Conservation (phyloP, 2,888 invertebrate species). For the Copidosoma aretas region DNA sequence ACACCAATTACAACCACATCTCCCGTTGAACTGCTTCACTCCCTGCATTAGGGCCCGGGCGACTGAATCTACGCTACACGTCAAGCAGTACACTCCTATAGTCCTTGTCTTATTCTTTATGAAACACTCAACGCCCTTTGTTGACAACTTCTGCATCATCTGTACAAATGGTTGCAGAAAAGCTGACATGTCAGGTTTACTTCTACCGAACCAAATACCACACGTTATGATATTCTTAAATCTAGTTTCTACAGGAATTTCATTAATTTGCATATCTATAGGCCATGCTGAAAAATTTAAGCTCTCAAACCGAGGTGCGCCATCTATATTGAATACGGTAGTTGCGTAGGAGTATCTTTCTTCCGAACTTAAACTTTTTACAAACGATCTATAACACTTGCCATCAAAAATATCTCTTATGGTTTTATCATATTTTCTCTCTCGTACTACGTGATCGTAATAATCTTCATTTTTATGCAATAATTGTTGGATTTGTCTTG, state of each 20-base stretch:
- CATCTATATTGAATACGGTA: not conserved
- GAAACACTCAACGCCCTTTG: not conserved
- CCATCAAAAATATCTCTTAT: not conserved
- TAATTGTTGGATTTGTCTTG: no score
- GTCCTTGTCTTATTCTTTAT: not conserved
- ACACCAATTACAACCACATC: not conserved
- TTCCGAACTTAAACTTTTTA: not conserved
- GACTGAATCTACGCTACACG: not conserved
- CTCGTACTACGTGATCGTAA: no score
- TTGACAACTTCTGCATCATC: not conserved
- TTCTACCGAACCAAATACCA: not conserved
- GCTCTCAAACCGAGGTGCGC: not conserved
- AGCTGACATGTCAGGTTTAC: not conserved
- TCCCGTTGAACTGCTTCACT: no score
- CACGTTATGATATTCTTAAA: not conserved
- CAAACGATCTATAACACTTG: not conserved
- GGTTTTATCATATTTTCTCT: no score
- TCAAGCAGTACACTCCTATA: not conserved
- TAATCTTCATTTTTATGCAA: no score
- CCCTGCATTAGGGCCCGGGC: not conserved
- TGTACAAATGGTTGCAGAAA: not conserved
- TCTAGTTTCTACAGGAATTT: not conserved
- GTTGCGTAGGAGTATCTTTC: not conserved
- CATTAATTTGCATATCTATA: not conserved
- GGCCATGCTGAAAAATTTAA: not conserved